Base-by-base conservation (phyloP, 2,888 invertebrate genomes). In the Apantesis nais region DNA sequence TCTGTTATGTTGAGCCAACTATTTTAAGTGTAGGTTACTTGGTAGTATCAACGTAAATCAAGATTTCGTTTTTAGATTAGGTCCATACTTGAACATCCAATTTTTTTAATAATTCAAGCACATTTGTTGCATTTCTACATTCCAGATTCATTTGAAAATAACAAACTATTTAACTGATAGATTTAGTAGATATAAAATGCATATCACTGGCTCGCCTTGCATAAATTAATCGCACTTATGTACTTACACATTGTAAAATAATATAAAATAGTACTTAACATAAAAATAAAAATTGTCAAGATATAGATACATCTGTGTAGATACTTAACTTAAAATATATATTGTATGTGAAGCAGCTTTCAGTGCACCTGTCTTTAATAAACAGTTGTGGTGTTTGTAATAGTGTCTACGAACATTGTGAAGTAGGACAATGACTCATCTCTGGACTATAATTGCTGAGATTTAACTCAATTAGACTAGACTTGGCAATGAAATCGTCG, bases 131-230 rank as follows among this genome's bases (percentile, higher is more conserved):
- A 81, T 66, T 55, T 74, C 71, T 79, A 87, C 87, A 87, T 87
- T 87, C 87, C 87, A 87, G 76, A 74, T 78, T 78, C 67, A 76
- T 81, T 80, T 75, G 74, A 72, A 77, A 78, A 77, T 74, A 74
- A 77, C 75, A 67, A 77, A 68, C n/a, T 9, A 68, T 68, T 39
- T 77, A 77, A 81, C 67, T 77, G 60, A 74, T 83, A 80, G 75
- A 72, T 77, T 73, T 82, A 83, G 74, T 79, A 78, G 70, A 71
- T 79, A 79, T 78, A 77, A 81, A 85, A 88, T 83, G 89, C 90
- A 89, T 90, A 90, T 91, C 90, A 90, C 88, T 88, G 87, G 88
- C 85, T 83, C 86, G 85, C 88, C 83, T 85, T 85, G 85, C 86
- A 85, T 85, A 82, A 79, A 82, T 77, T 85, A 85, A 78, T 84